Evolutionary conservation across 1,140 invertebrate species (phyloP), one percentile per base, ranked within the genome.

Genomic region (Ceratitis capitata): DNA sequence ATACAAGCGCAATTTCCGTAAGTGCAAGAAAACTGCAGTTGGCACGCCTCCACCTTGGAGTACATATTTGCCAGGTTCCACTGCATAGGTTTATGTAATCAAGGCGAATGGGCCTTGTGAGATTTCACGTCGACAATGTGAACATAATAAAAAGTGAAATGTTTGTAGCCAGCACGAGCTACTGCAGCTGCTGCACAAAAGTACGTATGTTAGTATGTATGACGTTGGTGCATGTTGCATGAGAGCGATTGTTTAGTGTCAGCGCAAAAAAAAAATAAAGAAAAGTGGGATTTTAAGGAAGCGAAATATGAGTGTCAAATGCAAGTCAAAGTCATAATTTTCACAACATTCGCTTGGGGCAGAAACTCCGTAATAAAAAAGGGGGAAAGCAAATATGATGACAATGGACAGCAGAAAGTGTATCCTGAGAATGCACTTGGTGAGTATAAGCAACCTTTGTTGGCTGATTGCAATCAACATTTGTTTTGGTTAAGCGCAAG

Each of bases 271-370:
- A 45, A 10, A 39, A 35, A 39, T 12, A 9, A 1, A 19, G n/a
- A 53, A 53, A 14, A 53, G 26, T 61, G n/a, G n/a, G n/a, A 61
- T 26, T 78, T 45, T n/a, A 23, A 26, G n/a, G 69, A 45, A 32
- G 69, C 69, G 69, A 78, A 78, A 78, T 78, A 78, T 78, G 69
- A 78, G 69, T 78, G 69, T 78, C 69, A 78, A 78, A 16, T 78
- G 69, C 69, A 78, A 78, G 69, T 78, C 69, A 78, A 78, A 78
- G 69, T 78, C 69, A 78, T 78, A 78, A 78, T 78, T 78, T 78
- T 78, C 19, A 47, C 35, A 78, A 35, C 23, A 23, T 26, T 5
- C 69, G 39, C n/a, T 47, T 6, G 39, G 69, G 69, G 23, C 26
- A 42, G n/a, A 47, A 47, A 39, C 39, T 26, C 6, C n/a, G 35